Base-by-base conservation (phyloP, 2,888 invertebrate species). In the Plebejus anna region DNA sequence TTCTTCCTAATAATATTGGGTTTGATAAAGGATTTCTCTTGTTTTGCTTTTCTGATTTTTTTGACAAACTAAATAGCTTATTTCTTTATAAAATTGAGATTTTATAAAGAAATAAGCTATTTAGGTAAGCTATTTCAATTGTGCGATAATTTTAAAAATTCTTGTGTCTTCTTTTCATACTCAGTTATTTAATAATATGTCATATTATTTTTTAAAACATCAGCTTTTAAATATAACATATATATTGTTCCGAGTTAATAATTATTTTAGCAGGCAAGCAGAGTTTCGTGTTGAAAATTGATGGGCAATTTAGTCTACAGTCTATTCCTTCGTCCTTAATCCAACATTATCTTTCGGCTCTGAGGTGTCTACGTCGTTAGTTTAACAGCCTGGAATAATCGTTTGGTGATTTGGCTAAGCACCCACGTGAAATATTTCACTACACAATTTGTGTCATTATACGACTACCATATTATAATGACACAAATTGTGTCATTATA, bases 401-500 rank as follows among this genome's bases (percentile, higher is more conserved):
- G 66, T 66, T 66, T 66, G 36, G 66, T 36, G 32, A 66, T 66
- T 66, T 32, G 66, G 66, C 66, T 66, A 36, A 66, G 32, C 66
- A 66, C 66, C 32, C 32, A 22, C 59, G 59, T 11, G 16, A 55
- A 16, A 28, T 66, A 66, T 66, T 66, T 66, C 5, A 32, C 28
- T 4, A 5, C 13, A 66, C 16, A 83, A 36, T 36, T 66, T 36
- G 5, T 61, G 22, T 61, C 22, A 61, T 61, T 61, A 22, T 22
- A 22, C 22, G 22, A 22, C 22, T 22, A 22, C 22, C 22, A 22
- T 22, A 22, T 22, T 22, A 22, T 22, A 22, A 22, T 22, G 22
- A 5, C 13, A 66, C 16, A 83, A 36, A 16, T 66, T 36, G 5
- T 61, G 22, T 61, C 22, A 61, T 61, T 61, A 22, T 22, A 22